Conservation (phyloP, 23 tunicate species). For the Trididemnum nubilum region DNA sequence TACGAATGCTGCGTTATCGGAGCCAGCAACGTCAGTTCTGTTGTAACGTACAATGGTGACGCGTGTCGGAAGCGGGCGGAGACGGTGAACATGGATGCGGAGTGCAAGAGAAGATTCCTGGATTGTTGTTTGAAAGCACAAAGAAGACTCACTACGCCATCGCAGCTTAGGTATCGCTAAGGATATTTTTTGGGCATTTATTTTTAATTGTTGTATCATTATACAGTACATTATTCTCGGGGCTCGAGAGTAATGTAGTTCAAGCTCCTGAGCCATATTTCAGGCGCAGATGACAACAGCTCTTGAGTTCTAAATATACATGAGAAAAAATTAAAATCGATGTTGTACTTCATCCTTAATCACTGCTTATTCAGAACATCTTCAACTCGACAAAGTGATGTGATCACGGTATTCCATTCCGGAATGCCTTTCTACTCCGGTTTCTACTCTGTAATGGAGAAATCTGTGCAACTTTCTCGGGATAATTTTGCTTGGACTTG, state of each 20-base stretch:
- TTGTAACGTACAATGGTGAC: slow-evolving; percentile 18
- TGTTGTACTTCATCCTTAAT: too few relatives aligned
- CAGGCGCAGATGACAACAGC: too few relatives aligned
- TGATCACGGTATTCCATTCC: background rate
- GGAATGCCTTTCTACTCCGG: background rate
- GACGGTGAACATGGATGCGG: background rate
- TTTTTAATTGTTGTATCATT: too few relatives aligned
- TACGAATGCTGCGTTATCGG: slow-evolving; percentile 64
- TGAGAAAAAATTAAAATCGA: too few relatives aligned
- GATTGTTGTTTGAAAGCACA: slow-evolving; percentile 53
- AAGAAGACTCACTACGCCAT: background rate
- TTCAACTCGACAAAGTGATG: background rate
- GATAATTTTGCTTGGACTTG: slow-evolving; percentile 54
- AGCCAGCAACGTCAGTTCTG: slow-evolving; percentile 37
- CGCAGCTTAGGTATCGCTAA: too few relatives aligned
- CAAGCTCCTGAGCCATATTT: too few relatives aligned
- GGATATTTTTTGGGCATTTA: too few relatives aligned
- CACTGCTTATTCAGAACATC: background rate
- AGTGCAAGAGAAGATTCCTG: slow-evolving; percentile 42
- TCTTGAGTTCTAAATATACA: too few relatives aligned
- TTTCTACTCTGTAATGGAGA: slow-evolving; percentile 22
- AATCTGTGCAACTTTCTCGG: slow-evolving; percentile 21
- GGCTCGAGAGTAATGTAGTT: too few relatives aligned
- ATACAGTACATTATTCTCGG: too few relatives aligned
- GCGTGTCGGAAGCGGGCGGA: slow-evolving; percentile 34